Conservation (phyloP, 1,140 invertebrate genomes). For the Doryteuthis pealeii region DNA sequence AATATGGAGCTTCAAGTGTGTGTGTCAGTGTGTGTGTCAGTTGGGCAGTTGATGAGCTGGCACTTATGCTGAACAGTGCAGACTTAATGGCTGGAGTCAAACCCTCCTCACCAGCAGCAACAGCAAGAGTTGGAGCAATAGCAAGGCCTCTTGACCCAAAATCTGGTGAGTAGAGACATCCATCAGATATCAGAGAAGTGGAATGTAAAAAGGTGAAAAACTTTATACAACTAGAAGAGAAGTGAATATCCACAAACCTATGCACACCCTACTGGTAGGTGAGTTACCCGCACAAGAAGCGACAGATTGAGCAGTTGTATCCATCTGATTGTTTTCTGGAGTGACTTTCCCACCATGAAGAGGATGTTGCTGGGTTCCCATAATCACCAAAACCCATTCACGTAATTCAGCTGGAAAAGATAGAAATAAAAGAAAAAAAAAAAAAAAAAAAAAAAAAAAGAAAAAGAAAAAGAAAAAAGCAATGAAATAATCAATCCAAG, state of each 20-base stretch:
- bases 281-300: conserved; percentile 47
- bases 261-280: conserved; percentile 45
- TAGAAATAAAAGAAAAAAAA: conserved; percentile 11
- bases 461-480: too few relatives aligned
- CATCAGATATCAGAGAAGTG: conserved; percentile 2
- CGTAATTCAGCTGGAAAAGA: conserved; percentile 49
- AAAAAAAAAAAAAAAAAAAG: not conserved
- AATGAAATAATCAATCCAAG: too few relatives aligned
- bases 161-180: too few relatives aligned
- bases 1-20: too few relatives aligned
- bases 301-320: not conserved
- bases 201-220: conserved; percentile 14
- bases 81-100: too few relatives aligned
- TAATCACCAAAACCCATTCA: conserved; percentile 47
- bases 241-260: conserved; percentile 39
- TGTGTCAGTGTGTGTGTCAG: too few relatives aligned
- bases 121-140: too few relatives aligned
- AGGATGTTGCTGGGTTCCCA: conserved; percentile 43
- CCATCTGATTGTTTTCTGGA: not conserved
- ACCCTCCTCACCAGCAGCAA: too few relatives aligned
- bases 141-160: too few relatives aligned
- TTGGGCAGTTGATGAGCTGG: too few relatives aligned
- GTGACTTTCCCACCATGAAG: conserved; percentile 33
- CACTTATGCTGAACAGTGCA: too few relatives aligned
- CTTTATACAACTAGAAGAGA: conserved; percentile 14